Evolutionary conservation across 2,797 vertebrate genomes (phyloP).

Genomic region (Oryzias sinensis): DNA sequence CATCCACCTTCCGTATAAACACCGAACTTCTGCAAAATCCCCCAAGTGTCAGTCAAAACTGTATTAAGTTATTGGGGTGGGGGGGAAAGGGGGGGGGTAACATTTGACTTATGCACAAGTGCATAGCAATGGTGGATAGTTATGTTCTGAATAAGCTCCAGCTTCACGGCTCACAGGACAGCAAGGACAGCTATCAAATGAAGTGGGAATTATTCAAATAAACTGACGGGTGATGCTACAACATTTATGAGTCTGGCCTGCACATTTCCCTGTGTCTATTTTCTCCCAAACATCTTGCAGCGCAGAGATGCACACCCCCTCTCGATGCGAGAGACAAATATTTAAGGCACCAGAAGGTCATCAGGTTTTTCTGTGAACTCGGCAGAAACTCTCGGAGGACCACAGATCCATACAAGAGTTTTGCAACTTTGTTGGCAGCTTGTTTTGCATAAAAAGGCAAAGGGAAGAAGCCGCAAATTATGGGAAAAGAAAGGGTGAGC

Average conservation of each 20-base stretch:
- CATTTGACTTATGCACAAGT: slow-evolving; percentile 4
- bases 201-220: slow-evolving; percentile 72
- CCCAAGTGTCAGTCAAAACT: slow-evolving; percentile 29
- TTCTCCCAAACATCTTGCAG: slow-evolving; percentile 65
- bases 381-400: slow-evolving; percentile 30
- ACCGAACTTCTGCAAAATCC: slow-evolving; percentile 57
- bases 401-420: slow-evolving; percentile 12
- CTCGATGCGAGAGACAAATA: slow-evolving; percentile 72
- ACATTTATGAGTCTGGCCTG: slow-evolving; percentile 35
- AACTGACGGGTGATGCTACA: slow-evolving; percentile 61
- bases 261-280: slow-evolving; percentile 25
- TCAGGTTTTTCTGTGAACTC: slow-evolving; percentile 45
- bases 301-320: slow-evolving; percentile 47
- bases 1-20: slow-evolving; percentile 59
- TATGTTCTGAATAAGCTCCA: slow-evolving; percentile 70
- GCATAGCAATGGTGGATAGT: slow-evolving; percentile 10
- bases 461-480: slow-evolving; percentile 9
- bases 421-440: slow-evolving; percentile 28
- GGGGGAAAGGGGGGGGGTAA: no score
- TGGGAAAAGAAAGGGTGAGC: slow-evolving; percentile 20
- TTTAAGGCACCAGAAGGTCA: slow-evolving; percentile 68
- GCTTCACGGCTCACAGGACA: slow-evolving; percentile 65
- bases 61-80: not conserved
- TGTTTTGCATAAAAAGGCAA: slow-evolving; percentile 26
- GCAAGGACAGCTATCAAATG: slow-evolving; percentile 68